Conservation (phyloP, 2,888 invertebrate species). For the Drepana falcataria region DNA sequence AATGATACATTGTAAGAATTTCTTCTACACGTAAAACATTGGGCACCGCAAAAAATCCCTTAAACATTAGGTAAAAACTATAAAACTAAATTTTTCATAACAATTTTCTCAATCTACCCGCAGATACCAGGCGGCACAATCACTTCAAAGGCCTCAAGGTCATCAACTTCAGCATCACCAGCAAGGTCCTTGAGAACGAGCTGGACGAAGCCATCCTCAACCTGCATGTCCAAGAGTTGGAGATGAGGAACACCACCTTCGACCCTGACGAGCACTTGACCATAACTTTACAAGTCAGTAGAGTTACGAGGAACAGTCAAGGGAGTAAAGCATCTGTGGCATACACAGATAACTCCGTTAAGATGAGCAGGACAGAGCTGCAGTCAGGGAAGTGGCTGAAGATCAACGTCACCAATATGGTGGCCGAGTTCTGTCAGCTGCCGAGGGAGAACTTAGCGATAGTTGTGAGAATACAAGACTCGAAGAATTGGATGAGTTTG, state of each 20-base stretch:
- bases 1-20: too few species aligned
- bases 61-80: too few species aligned
- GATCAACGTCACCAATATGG: conserved; percentile 85
- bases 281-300: conserved; percentile 59
- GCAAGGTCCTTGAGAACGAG: conserved; percentile 83
- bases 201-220: conserved; percentile 84
- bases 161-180: conserved; percentile 85
- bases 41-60: too few species aligned
- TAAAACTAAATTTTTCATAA: conserved; percentile 10
- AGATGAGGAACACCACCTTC: conserved; percentile 48
- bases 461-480: conserved; percentile 83
- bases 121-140: conserved; percentile 84
- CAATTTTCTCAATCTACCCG: conserved; percentile 10
- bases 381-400: conserved; percentile 84
- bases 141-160: conserved; percentile 83
- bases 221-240: conserved; percentile 80
- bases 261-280: conserved; percentile 57
- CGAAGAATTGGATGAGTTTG: conserved; percentile 79
- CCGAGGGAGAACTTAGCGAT: conserved; percentile 87
- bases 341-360: conserved; percentile 58
- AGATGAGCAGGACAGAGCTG: conserved; percentile 71
- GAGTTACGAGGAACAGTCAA: conserved; percentile 61
- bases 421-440: conserved; percentile 87
- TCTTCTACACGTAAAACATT: too few species aligned
- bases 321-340: conserved; percentile 61